Conservation (phyloP, 2,797 vertebrate genomes). For the Lepus oiostolus region DNA sequence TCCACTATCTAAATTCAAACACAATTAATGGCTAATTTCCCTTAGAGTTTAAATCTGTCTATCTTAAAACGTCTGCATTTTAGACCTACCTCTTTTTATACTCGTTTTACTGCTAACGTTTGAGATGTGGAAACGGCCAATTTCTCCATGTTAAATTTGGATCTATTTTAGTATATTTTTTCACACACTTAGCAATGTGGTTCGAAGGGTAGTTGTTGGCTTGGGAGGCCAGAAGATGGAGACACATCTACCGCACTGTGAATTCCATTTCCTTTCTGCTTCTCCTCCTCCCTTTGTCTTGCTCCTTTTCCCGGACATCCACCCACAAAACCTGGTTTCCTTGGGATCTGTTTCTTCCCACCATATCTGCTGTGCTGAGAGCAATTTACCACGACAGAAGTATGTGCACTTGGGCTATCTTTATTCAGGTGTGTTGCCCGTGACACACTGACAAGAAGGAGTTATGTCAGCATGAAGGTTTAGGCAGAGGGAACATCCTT, state of each 20-base stretch:
- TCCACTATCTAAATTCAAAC: conserved; percentile 52
- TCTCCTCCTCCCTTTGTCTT: conserved; percentile 1
- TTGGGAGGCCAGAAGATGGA: not conserved
- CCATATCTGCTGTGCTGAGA: not conserved
- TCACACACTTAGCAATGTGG: not conserved
- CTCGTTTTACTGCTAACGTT: conserved; percentile 8
- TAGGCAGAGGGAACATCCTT: not conserved
- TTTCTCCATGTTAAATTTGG: conserved; percentile 35
- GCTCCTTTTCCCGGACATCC: not conserved
- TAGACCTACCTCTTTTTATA: not conserved
- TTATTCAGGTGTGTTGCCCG: not conserved
- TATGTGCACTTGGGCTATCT: not conserved
- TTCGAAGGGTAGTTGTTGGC: not conserved
- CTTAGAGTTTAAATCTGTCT: conserved; percentile 45
- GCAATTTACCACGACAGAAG: not conserved
- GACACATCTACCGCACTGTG: not conserved
- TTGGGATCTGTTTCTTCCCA: not conserved
- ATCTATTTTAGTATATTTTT: conserved; percentile 35
- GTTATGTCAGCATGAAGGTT: not conserved
- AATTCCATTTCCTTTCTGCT: conserved; percentile 1
- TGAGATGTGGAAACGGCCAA: conserved; percentile 5
- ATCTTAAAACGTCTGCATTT: conserved; percentile 17
- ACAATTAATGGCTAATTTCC: conserved; percentile 52
- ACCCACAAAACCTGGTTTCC: not conserved
- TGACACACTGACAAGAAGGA: not conserved